phyloP scores from a whole-genome alignment of 2,888 invertebrate species.

The Furcula furcula region DNA sequence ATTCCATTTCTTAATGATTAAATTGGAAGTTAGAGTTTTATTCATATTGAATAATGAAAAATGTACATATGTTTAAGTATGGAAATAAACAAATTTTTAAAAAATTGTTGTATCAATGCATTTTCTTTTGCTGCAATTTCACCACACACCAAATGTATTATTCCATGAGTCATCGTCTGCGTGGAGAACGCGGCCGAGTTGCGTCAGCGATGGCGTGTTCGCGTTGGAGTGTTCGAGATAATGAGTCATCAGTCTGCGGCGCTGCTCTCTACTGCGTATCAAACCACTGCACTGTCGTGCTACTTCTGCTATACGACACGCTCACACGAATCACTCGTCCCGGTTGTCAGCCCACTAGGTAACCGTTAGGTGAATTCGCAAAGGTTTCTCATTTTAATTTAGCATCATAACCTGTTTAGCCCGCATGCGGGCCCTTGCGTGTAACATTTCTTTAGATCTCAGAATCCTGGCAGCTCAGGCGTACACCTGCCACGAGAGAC shows the following conservation, averaged over 20 bases:
- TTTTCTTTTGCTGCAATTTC: conserved; percentile 62
- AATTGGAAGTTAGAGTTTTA: conserved; percentile 72
- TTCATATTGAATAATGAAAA: conserved; percentile 78
- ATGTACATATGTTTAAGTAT: conserved; percentile 81
- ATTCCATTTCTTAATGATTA: conserved; percentile 55
- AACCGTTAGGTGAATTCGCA: conserved; percentile 65
- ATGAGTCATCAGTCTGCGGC: conserved; percentile 42
- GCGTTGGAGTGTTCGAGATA: conserved; percentile 43
- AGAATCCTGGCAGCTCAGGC: conserved; percentile 39
- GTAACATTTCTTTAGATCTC: conserved; percentile 69
- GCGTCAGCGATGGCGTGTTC: conserved; percentile 48
- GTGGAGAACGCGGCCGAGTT: conserved; percentile 56
- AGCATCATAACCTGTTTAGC: conserved; percentile 38
- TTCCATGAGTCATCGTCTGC: conserved; percentile 76
- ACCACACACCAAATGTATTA: conserved; percentile 73
- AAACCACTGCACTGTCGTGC: conserved; percentile 41
- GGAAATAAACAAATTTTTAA: conserved; percentile 64
- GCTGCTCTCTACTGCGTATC: conserved; percentile 33
- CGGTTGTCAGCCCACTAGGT: conserved; percentile 80
- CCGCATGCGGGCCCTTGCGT: conserved; percentile 52
- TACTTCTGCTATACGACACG: conserved; percentile 44
- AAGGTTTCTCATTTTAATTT: conserved; percentile 46
- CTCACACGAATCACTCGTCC: conserved; percentile 51
- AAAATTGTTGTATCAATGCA: conserved; percentile 54
- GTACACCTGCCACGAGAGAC: conserved; percentile 27